Conservation (phyloP, 2,113 vertebrate genomes). For the Orthonyx spaldingii region DNA sequence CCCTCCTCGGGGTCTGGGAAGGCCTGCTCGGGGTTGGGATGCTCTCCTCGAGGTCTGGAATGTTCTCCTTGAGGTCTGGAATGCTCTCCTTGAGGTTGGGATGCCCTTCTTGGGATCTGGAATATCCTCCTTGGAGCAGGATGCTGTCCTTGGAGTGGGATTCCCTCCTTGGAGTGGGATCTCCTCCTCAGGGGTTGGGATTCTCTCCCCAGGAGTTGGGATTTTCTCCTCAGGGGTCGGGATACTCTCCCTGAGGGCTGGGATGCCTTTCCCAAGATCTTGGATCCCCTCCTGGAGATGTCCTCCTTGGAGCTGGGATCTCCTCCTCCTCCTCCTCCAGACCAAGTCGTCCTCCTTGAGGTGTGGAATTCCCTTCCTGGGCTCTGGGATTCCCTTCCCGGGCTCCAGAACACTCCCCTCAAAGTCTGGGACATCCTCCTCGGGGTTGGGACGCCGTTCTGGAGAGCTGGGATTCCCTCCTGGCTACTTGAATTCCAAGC, state of each 20-base stretch:
- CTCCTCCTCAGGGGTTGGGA: not conserved
- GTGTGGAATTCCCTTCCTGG: not conserved
- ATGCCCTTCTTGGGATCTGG: not conserved
- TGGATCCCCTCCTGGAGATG: not conserved
- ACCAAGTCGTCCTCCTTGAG: fast-evolving
- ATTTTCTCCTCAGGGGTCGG: too few relatives aligned
- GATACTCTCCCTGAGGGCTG: not conserved
- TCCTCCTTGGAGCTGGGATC: not conserved
- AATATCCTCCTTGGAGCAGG: too few relatives aligned
- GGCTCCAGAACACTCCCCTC: not conserved
- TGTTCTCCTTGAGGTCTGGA: not conserved
- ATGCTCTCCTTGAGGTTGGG: not conserved
- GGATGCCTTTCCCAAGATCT: not conserved
- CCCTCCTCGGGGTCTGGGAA: too few relatives aligned
- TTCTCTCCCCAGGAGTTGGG: too few relatives aligned
- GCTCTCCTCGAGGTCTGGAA: not conserved
- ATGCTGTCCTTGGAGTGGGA: not conserved
- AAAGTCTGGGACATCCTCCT: not conserved
- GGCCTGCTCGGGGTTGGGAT: fast-evolving
- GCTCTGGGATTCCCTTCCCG: not conserved
- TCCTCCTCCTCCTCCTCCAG: not conserved
- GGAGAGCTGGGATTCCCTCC: not conserved
- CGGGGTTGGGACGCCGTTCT: not conserved
- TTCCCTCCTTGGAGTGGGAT: not conserved
- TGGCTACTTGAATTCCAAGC: not conserved